These are phyloP conservation scores for Papilio helenus DNA, from an alignment of 1,140 invertebrate genomes.

Conservation along the genomic window DNA sequence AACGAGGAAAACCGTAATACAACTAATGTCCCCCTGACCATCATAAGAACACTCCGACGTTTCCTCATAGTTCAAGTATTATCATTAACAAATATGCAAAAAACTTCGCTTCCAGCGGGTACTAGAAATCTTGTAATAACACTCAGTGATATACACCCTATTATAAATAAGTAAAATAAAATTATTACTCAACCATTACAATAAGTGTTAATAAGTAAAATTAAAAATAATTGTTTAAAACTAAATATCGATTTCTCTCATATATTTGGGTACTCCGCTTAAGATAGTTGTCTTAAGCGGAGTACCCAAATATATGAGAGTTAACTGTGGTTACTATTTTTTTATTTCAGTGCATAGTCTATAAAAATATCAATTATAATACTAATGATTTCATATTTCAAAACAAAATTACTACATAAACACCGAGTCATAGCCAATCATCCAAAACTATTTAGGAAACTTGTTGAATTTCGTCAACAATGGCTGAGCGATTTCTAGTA, in stretches of 20 bases:
- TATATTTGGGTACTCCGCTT: too few species aligned
- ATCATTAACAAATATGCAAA: not conserved
- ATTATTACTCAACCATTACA: too few species aligned
- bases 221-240: not conserved
- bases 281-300: too few species aligned
- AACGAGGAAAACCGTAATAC: constrained; percentile 21
- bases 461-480: constrained; percentile 8
- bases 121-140: not conserved
- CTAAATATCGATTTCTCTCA: too few species aligned
- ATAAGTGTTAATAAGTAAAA: too few species aligned
- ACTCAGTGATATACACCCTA: too few species aligned
- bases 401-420: not conserved
- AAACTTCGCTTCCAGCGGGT: not conserved
- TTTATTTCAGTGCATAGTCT: too few species aligned
- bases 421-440: not conserved
- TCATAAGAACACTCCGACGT: constrained; percentile 1
- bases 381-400: not conserved
- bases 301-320: too few species aligned
- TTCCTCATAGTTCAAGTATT: constrained; percentile 29
- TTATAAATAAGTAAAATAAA: too few species aligned
- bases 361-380: not conserved
- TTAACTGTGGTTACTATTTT: too few species aligned
- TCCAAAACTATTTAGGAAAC: constrained; percentile 15
- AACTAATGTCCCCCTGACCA: constrained; percentile 14
- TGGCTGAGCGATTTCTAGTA: constrained; percentile 20